Base-by-base conservation (phyloP, 2,888 invertebrate genomes). In the Synergus umbraculus region DNA sequence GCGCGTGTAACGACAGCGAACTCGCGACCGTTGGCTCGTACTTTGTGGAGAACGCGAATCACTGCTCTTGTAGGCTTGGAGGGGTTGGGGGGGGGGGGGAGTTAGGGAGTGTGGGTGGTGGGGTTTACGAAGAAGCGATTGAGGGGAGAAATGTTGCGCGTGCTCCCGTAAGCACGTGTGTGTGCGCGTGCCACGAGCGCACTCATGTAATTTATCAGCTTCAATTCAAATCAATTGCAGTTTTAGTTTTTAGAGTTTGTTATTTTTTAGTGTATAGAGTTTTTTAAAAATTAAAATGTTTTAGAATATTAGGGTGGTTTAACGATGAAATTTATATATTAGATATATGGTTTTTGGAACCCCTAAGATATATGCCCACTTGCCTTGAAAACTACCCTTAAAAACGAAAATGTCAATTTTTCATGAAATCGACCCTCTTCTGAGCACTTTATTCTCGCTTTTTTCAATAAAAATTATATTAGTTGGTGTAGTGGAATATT, bases 181-280 rank as follows among this genome's bases (percentile, higher is more conserved):
- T 76, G 81, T 78, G 80, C 80, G 81, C 82, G 84, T 82, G 80
- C 81, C 80, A 79, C 80, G 44, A 46, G 76, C 79, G n/a, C 67
- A 37, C 41, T 69, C 64, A 46, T 73, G 67, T 66, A 77, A 76
- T 54, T 37, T 41, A 64, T 76, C 78, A 44, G 76, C 79, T 82
- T 82, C 78, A 64, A 4, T 63, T 29, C 12, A 73, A 54, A 15
- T 37, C 29, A 9, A 9, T 29, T 41, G 13, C 63, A 29, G 13
- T 63, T 63, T 63, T 4, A 63, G 22, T 29, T 63, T 13, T 22
- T 2, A 29, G 29, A 3, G 18, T 58, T 54, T 49, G 2, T 49
- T 44, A 44, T 8, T 44, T 49, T 37, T 37, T 37, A 37, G 1
- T 29, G 1, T 29, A 29, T 29, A 29, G 22, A 1, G 22, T 29